Percentiles rank a stretch among this genome's conserved stretches.
Conservation (phyloP, 2,113 vertebrate genomes). For the Nasalis larvatus region DNA sequence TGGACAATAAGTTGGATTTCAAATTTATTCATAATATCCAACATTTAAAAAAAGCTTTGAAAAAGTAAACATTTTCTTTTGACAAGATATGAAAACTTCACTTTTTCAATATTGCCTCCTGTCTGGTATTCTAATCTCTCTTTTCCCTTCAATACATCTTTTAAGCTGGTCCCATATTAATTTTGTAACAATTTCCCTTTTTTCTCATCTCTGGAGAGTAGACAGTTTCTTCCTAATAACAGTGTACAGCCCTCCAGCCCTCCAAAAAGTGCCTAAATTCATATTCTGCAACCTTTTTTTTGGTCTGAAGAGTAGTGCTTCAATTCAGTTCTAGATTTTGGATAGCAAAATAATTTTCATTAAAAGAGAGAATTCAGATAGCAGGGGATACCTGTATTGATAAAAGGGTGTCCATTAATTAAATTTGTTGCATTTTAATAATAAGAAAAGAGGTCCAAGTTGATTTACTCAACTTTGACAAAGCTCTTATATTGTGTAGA, state of each 20-base stretch:
- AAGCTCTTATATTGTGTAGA: background rate
- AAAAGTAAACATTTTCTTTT: constrained; percentile 29
- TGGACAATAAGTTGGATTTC: constrained; percentile 41
- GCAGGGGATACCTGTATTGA: background rate
- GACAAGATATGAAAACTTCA: constrained; percentile 1
- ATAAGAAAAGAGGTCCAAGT: background rate
- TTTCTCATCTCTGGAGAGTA: background rate
- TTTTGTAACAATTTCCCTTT: background rate
- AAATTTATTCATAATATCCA: constrained; percentile 33
- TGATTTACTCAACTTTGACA: background rate
- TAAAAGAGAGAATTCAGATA: background rate
- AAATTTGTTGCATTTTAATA: background rate
- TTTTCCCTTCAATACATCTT: background rate
- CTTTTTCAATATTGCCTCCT: background rate
- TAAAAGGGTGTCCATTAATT: background rate
- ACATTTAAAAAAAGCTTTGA: background rate
- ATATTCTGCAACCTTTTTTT: background rate
- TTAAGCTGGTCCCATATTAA: background rate
- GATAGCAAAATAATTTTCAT: background rate
- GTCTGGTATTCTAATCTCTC: background rate
- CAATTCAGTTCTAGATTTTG: background rate
- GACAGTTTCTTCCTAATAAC: background rate
- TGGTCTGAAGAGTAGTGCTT: background rate
- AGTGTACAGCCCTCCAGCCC: background rate
- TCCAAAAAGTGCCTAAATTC: background rate